Evolutionary conservation across 2,888 invertebrate species (phyloP).

Genomic region (Chironomus tentans): DNA sequence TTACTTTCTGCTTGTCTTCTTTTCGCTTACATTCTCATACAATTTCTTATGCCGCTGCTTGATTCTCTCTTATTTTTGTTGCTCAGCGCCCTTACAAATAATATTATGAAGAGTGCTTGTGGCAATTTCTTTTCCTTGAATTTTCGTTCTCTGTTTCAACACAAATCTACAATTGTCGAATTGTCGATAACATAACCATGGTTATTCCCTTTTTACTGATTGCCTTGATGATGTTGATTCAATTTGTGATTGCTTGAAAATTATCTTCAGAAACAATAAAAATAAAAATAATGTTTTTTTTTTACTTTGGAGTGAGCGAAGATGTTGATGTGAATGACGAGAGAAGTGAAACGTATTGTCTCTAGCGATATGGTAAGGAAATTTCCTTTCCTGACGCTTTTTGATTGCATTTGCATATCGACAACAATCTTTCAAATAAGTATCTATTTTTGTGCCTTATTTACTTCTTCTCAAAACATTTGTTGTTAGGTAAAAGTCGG

Average conservation of each 20-base stretch:
- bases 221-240: conserved; percentile 26
- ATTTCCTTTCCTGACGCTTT: background rate
- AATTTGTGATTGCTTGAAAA: conserved; percentile 25
- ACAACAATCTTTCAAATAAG: background rate
- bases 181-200: conserved; percentile 21
- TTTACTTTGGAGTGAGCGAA: background rate
- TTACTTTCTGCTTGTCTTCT: background rate
- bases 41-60: background rate
- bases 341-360: background rate
- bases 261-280: conserved; percentile 18
- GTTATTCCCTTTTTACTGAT: conserved; percentile 15
- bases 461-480: background rate
- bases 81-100: background rate
- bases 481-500: no score
- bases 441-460: background rate
- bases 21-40: background rate
- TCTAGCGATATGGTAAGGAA: background rate
- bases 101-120: background rate
- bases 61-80: background rate
- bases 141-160: background rate
- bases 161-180: background rate
- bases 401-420: conserved; percentile 7
- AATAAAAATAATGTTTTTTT: background rate
- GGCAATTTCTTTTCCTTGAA: background rate
- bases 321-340: background rate